These are phyloP conservation scores for Cololabis saira DNA, from an alignment of 2,113 vertebrate species.

Conservation along the genomic window DNA sequence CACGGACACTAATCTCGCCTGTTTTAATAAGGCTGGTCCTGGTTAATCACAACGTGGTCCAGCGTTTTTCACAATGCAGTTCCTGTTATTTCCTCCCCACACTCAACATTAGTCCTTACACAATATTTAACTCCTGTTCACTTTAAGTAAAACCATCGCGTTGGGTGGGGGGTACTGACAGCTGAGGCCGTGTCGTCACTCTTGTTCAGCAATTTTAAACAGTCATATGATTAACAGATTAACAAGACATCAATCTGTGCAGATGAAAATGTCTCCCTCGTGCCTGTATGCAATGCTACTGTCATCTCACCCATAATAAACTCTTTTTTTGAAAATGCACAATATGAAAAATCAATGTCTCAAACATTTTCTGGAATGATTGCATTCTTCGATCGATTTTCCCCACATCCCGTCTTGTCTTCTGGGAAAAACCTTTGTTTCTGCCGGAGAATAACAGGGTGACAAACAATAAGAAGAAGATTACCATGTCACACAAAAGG, in stretches of 20 bases:
- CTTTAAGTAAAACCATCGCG: background rate
- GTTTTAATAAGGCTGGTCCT: too few species aligned
- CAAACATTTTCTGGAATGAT: conserved; percentile 18
- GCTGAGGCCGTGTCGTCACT: background rate
- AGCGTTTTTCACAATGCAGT: too few species aligned
- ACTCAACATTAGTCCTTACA: too few species aligned
- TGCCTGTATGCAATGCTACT: too few species aligned
- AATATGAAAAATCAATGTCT: conserved; percentile 40
- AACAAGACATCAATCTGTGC: too few species aligned
- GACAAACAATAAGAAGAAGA: conserved; percentile 1
- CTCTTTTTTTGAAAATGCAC: too few species aligned
- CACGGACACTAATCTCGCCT: too few species aligned
- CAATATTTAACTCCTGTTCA: background rate
- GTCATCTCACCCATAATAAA: too few species aligned
- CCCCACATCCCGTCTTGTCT: background rate
- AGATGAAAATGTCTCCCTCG: too few species aligned
- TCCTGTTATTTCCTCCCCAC: too few species aligned
- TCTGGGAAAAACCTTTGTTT: background rate
- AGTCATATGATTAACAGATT: too few species aligned
- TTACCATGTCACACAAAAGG: conserved; percentile 24
- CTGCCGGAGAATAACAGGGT: background rate
- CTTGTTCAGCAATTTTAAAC: background rate
- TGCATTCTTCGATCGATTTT: conserved; percentile 40
- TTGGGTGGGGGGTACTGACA: background rate
- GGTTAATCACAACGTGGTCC: too few species aligned